Base-by-base conservation (phyloP, 2,797 vertebrate genomes). In the Manis crassicaudata region DNA sequence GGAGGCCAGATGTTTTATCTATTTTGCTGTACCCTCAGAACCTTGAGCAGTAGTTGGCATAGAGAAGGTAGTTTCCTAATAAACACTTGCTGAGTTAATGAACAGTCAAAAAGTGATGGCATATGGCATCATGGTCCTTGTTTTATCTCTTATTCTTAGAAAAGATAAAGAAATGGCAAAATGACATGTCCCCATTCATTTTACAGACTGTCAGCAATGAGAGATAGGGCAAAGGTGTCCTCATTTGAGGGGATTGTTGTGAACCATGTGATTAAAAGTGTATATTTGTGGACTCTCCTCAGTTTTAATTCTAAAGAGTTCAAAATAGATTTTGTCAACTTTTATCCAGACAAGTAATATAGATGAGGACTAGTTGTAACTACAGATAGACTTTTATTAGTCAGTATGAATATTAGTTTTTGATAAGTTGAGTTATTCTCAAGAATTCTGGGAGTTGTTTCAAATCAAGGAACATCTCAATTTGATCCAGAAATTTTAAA, bases 401-500 rank as follows among this genome's bases (percentile, higher is more conserved):
- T 79, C 9, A 88, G 35, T 46, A 75, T 5, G 2, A 90, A 77
- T 87, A 73, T 77, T 87, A 70, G 2, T 25, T 77, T 87, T 92
- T 87, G 65, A 83, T 40, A 93, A 27, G 4, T 23, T 76, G 46
- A 84, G n/a, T 83, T 91, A 62, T 68, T 90, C 67, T 94, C 32
- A 84, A 95, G 35, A 90, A 80, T 88, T 77, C 27, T 82, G 43
- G 65, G 27, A 8, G 2, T 75, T 87, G 3, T 88, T 96, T 94
- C 29, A 67, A 96, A 83, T 40, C 18, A 54, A 77, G 20, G 92
- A 93, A 82, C 20, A 58, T 12, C 32, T 96, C 52, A 75, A 46
- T 73, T 56, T 77, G 62, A 94, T 35, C 6, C 35, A 76, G 63
- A 95, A 83, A 92, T 83, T 92, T 91, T 20, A 85, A 70, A 40